phyloP scores from a whole-genome alignment of 2,113 vertebrate species.

The Paralichthys olivaceus region DNA sequence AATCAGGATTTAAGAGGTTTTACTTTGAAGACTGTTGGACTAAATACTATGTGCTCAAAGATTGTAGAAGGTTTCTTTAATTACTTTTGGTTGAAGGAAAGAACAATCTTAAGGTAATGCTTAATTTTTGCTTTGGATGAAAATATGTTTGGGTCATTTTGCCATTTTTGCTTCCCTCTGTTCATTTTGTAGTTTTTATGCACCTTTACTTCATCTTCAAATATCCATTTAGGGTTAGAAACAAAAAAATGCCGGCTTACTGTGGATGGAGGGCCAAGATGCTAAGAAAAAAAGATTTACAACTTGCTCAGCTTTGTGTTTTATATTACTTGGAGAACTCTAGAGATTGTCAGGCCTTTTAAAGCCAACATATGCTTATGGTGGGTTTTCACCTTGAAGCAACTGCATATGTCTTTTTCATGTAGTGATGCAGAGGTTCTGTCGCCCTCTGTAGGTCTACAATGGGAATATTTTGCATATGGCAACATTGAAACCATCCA shows the following conservation, averaged over 20 bases:
- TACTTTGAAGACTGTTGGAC: too few relatives aligned
- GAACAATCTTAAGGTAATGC: too few relatives aligned
- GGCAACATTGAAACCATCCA: not conserved
- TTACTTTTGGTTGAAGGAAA: too few relatives aligned
- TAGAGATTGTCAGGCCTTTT: not conserved
- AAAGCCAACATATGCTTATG: not conserved
- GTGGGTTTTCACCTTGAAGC: not conserved
- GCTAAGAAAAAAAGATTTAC: not conserved
- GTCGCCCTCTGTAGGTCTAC: not conserved
- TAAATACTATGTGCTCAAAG: too few relatives aligned
- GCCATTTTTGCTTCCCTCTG: too few relatives aligned
- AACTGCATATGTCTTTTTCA: not conserved
- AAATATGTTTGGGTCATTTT: too few relatives aligned
- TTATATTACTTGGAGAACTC: not conserved
- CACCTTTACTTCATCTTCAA: not conserved
- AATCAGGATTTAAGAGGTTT: too few relatives aligned
- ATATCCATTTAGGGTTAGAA: not conserved
- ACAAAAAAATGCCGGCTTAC: too few relatives aligned
- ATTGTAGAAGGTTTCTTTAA: too few relatives aligned
- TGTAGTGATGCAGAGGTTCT: not conserved
- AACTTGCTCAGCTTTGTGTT: not conserved
- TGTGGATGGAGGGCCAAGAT: not conserved
- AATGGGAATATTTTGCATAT: not conserved
- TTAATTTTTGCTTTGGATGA: too few relatives aligned
- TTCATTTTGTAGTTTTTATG: too few relatives aligned